Evolutionary conservation across 2,797 vertebrate species (phyloP), one percentile per base, ranked within the genome.

Genomic region (Hirundo rustica): DNA sequence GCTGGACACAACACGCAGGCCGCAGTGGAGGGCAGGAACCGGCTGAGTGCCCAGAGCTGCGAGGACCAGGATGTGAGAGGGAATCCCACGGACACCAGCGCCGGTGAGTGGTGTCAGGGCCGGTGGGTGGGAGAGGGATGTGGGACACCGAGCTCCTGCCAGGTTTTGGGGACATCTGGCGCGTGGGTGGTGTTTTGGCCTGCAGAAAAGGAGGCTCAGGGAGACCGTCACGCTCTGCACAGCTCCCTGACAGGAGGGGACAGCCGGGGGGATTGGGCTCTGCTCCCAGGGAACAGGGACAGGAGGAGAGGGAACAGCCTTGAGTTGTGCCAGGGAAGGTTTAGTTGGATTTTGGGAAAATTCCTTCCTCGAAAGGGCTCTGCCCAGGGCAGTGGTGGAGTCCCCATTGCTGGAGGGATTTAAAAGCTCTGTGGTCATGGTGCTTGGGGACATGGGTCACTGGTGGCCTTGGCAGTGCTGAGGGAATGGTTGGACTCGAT

Each of bases 271-370:
- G 38, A 5, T 38, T 5, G 38, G 38, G 38, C 38, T 38, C 11
- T 38, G 38, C 38, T 38, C 38, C 38, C 38, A 38, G 38, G 38
- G 38, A 38, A 38, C 38, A 38, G 38, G 38, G 11, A 38, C 38
- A 11, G 38, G 38, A 38, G 38, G 38, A 38, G 38, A 38, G 38
- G 38, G 38, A 38, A 12, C 38, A 0, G 77, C 47, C 13, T 32
- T 4, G 2, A 0, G 21, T 1, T 61, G 40, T 0, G 54, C 34
- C 55, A 27, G 42, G 34, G 27, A 0, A 68, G 10, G 21, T 0
- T 11, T 1, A 16, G 27, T 0, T 45, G 47, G 30, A 11, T 21
- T 32, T 1, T 36, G 17, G 40, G 40, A n/a, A 34, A 27, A 61
- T 34, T 42, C 6, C 26, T 74, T 58, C 30, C 25, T 17, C 6